Evolutionary conservation across 2,797 vertebrate species (phyloP), one percentile per base, ranked within the genome.

Genomic region (Rhinichthys osculus): DNA sequence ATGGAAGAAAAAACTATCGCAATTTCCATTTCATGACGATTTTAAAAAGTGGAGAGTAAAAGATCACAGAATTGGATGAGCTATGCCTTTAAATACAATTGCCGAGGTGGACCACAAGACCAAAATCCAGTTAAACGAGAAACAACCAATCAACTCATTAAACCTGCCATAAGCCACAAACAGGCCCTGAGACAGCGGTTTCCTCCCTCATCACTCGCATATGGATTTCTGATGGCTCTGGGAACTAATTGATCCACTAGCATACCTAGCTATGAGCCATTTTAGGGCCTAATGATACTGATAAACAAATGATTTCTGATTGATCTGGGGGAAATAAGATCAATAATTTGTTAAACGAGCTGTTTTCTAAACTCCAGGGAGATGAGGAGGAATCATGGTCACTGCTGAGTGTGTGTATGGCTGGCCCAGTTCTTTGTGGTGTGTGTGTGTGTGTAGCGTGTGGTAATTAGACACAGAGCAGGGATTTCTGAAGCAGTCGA

Each of bases 141-240:
- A 78, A 47, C 81, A 73, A 64, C 52, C 57, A 67, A 54, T 76
- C 67, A 84, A 80, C 76, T 44, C 66, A 73, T 86, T 83, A 86
- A 78, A 83, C 59, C 64, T 38, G 35, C 13, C 35, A 67, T 78
- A 84, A 73, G 77, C 82, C 47, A 67, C 77, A 74, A 87, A 74
- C 59, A 76, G 69, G 27, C 35, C 85, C 86, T 76, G 77, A 74
- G 82, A 84, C 82, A 84, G 82, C 86, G 81, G 50, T 64, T 80
- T 59, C 21, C 47, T 64, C 50, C 47, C 27, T 73, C 67, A 79
- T 88, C 78, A 50, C 38, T 81, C 17, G 27, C 85, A 72, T 57
- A 86, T 81, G 35, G 82, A 88, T 86, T 76, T 81, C 72, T 81
- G 80, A 88, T 88, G 21, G 40, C 50, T 70, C 59, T 69, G 69